These are phyloP conservation scores for Drosophila kurseongensis DNA, from an alignment of 1,140 invertebrate species.

Conservation along the genomic window DNA sequence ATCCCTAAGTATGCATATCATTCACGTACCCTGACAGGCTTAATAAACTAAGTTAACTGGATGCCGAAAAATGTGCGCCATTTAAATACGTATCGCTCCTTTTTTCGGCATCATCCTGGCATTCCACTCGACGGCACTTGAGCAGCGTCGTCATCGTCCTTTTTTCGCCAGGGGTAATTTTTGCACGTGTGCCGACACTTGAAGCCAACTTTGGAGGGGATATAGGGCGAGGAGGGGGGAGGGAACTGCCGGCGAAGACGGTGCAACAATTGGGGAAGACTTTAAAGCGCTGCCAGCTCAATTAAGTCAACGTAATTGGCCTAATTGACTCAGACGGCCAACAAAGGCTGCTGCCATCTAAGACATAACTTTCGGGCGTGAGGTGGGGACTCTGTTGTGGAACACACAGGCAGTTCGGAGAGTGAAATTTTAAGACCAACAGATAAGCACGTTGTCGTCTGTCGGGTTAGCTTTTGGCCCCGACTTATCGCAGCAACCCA, in stretches of 20 bases:
- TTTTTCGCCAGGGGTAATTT: conserved; percentile 48
- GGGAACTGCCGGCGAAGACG: conserved; percentile 10
- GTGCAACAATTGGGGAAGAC: conserved; percentile 53
- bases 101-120: conserved; percentile 48
- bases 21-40: conserved; percentile 22
- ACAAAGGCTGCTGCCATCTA: conserved; percentile 37
- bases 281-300: conserved; percentile 65
- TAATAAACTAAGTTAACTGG: conserved; percentile 67
- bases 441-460: conserved; percentile 64
- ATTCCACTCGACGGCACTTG: conserved; percentile 75
- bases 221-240: background rate
- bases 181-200: conserved; percentile 72
- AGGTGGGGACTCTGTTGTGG: conserved; percentile 11
- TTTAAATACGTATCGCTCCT: conserved; percentile 28
- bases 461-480: conserved; percentile 50
- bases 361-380: conserved; percentile 18
- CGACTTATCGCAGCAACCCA: conserved; percentile 66
- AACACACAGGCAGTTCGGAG: conserved; percentile 50
- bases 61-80: conserved; percentile 56
- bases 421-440: conserved; percentile 58
- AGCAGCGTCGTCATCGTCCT: conserved; percentile 37
- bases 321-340: conserved; percentile 74
- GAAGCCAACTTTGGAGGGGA: conserved; percentile 5
- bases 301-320: conserved; percentile 79
- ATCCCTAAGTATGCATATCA: background rate